Evolutionary conservation across 2,113 vertebrate genomes (phyloP).

Genomic region (Silurus asotus): DNA sequence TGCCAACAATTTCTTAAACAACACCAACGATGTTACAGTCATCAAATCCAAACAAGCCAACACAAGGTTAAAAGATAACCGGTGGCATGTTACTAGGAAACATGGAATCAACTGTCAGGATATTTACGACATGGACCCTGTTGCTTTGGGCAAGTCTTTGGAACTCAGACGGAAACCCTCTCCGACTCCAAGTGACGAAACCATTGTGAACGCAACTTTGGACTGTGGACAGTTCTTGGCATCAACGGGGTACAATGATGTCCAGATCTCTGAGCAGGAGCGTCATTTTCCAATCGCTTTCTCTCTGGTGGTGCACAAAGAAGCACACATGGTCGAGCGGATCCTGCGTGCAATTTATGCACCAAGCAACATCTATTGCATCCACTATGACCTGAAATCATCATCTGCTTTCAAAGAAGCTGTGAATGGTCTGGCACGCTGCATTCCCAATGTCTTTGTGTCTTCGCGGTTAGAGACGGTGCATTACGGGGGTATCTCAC

Average conservation of each 20-base stretch:
- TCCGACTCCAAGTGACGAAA: not conserved
- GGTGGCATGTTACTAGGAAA: conserved; percentile 56
- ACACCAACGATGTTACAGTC: conserved; percentile 44
- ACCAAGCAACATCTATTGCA: conserved; percentile 87
- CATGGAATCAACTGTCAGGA: conserved; percentile 77
- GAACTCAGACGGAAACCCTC: conserved; percentile 61
- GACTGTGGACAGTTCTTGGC: conserved; percentile 73
- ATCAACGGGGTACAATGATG: conserved; percentile 74
- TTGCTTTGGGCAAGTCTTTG: conserved; percentile 85
- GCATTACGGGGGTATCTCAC: conserved; percentile 84
- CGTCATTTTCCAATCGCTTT: conserved; percentile 83
- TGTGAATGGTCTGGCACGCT: conserved; percentile 80
- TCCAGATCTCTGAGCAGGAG: conserved; percentile 75
- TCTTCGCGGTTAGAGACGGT: conserved; percentile 85
- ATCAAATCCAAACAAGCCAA: conserved; percentile 64
- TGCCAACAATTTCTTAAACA: not conserved
- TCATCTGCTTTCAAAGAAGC: conserved; percentile 77
- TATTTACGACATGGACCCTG: conserved; percentile 85
- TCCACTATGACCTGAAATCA: conserved; percentile 90
- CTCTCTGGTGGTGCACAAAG: conserved; percentile 91
- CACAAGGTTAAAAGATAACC: conserved; percentile 59
- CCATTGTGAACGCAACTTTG: conserved; percentile 73
- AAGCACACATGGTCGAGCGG: conserved; percentile 87
- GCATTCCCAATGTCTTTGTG: conserved; percentile 85
- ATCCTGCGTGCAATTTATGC: conserved; percentile 85